These are phyloP conservation scores for Struthidea cinerea DNA, from an alignment of 2,113 vertebrate species.

Conservation along the genomic window DNA sequence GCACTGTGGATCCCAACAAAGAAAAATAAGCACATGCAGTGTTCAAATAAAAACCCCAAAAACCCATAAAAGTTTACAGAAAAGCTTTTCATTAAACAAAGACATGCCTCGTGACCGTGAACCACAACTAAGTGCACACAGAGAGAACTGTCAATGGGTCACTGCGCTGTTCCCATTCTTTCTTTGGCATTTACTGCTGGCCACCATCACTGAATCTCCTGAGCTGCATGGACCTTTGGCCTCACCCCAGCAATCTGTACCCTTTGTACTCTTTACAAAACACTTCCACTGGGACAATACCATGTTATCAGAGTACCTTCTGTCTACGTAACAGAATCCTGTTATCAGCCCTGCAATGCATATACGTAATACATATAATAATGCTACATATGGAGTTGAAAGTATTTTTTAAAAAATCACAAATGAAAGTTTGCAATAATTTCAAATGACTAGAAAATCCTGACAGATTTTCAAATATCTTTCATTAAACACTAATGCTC, in stretches of 20 bases:
- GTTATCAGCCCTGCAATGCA: not conserved
- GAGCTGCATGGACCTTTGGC: not conserved
- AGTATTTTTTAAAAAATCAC: not conserved
- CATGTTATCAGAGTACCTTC: not conserved
- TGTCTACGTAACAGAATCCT: not conserved
- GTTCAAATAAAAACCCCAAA: not conserved
- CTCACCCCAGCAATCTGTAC: not conserved
- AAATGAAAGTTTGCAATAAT: not conserved
- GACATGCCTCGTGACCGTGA: not conserved
- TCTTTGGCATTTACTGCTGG: not conserved
- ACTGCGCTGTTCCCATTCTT: not conserved
- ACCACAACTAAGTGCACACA: not conserved
- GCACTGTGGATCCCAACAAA: not conserved
- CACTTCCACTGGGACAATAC: not conserved
- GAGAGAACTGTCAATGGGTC: fast-evolving
- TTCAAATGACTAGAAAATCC: fast-evolving
- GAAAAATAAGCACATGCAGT: not conserved
- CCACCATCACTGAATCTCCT: not conserved
- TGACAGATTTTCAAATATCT: not conserved
- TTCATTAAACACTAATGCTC: not conserved
- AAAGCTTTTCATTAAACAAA: not conserved
- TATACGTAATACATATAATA: fast-evolving
- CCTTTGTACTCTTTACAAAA: not conserved
- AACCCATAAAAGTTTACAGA: not conserved
- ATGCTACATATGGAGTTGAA: fast-evolving